Conservation (phyloP, 2,797 vertebrate genomes). For the Sandelia bainsii region DNA sequence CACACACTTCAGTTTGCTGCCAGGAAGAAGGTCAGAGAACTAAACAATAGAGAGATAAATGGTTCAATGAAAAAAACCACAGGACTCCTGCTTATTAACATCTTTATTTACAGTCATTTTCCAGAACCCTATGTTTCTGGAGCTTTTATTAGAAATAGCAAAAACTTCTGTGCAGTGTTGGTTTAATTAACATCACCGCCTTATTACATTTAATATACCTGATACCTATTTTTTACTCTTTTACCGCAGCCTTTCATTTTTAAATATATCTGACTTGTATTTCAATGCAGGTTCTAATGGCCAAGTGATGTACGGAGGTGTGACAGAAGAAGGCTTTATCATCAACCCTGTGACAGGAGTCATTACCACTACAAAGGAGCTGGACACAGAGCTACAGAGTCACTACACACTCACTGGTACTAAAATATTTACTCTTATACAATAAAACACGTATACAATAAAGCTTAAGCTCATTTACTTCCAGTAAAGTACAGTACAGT, state of each 20-base stretch:
- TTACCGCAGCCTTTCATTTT: not conserved
- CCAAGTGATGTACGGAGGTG: slow-evolving; percentile 91
- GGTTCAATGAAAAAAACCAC: slow-evolving; percentile 40
- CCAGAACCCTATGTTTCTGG: slow-evolving; percentile 22
- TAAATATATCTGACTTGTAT: slow-evolving; percentile 21
- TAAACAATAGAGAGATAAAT: slow-evolving; percentile 30
- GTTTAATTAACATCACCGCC: slow-evolving; percentile 13
- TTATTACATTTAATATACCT: slow-evolving; percentile 7
- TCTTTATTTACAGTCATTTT: slow-evolving; percentile 42
- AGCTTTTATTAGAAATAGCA: slow-evolving; percentile 33
- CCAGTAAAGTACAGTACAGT: not conserved
- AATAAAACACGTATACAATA: not conserved
- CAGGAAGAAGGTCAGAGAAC: slow-evolving; percentile 7
- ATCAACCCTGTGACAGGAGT: slow-evolving; percentile 92
- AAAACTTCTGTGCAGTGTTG: not conserved
- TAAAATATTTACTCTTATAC: not conserved
- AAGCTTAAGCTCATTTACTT: not conserved
- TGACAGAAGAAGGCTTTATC: slow-evolving; percentile 90
- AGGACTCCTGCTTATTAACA: slow-evolving; percentile 58
- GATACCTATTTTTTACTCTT: slow-evolving; percentile 10
- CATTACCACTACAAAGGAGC: slow-evolving; percentile 88
- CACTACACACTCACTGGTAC: slow-evolving; percentile 92
- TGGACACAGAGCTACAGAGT: slow-evolving; percentile 90
- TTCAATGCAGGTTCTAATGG: slow-evolving; percentile 87
- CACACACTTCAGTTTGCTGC: not conserved